Evolutionary conservation across 2,113 vertebrate genomes (phyloP), one percentile per base, ranked within the genome.

Genomic region (Muntiacus reevesi): DNA sequence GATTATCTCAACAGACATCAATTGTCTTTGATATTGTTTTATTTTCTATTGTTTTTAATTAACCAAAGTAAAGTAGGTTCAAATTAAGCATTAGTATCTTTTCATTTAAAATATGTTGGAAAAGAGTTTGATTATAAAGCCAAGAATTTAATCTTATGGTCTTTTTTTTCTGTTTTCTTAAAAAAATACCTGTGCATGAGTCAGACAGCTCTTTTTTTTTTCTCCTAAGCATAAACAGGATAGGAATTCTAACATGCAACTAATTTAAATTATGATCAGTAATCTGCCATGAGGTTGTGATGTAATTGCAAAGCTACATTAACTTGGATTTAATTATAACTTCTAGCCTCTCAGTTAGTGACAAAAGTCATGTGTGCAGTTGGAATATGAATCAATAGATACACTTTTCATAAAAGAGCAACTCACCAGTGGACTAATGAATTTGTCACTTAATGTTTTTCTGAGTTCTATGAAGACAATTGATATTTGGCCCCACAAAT

Each of bases 261-360:
- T 82, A 81, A 86, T 81, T 95, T 76, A 94, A 97, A 62, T 79
- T 71, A 47, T 52, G 33, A 94, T 28, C 62, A 87, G 43, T 11
- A 92, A 33, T 96, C 90, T 97, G 47, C 50, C 60, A 79, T 92
- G 57, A 90, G 27, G 4, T 1, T 67, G 33, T 87, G 60, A 71
- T 94, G 76, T 36, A 96, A 89, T 95, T 97, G 93, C 81, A 91
- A 83, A 94, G 60, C 76, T 92, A 86, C 19, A 54, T 88, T 95
- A 95, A 93, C 52, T 21, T 91, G 28, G 16, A 43, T 90, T 95
- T 92, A 97, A 91, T 96, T 93, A 97, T 94, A 95, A 93, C 87
- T 55, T 89, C 55, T 94, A 79, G 15, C 30, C 45, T 96, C 33
- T 95, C 52, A 85, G 36, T 89, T 97, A 95, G 54, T 93, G 78